phyloP scores from a whole-genome alignment of 2,113 vertebrate genomes.

The Phalacrocorax aristotelis region DNA sequence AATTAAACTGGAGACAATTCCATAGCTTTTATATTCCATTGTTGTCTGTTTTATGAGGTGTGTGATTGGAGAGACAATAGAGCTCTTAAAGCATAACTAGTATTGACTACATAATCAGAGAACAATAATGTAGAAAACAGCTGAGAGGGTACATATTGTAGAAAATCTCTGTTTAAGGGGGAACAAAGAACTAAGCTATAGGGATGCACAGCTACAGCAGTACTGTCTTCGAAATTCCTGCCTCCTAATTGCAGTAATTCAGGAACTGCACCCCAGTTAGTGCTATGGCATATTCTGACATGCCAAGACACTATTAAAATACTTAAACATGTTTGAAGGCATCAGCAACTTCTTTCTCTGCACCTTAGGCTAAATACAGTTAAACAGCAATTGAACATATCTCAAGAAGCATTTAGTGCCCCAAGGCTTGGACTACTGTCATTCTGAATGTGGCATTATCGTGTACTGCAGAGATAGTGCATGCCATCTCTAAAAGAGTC shows the following conservation, averaged over 20 bases:
- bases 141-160: neutral
- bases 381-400: slow-evolving; percentile 76
- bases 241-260: slow-evolving; percentile 21
- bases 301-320: slow-evolving; percentile 68
- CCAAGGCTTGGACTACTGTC: slow-evolving; percentile 70
- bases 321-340: slow-evolving; percentile 75
- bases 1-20: neutral
- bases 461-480: slow-evolving; percentile 45
- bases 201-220: neutral
- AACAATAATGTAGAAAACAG: neutral
- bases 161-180: neutral
- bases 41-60: neutral
- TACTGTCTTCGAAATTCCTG: neutral
- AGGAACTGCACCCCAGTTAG: neutral
- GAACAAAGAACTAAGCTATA: neutral
- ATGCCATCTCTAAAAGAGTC: slow-evolving; percentile 58
- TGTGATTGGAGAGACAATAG: neutral
- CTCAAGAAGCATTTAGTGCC: slow-evolving; percentile 74
- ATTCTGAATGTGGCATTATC: slow-evolving; percentile 71
- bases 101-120: neutral
- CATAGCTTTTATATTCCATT: neutral
- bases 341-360: slow-evolving; percentile 68
- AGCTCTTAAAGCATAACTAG: neutral
- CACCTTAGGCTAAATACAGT: slow-evolving; percentile 71
- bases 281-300: slow-evolving; percentile 40